phyloP scores from a whole-genome alignment of 2,113 vertebrate genomes.

The Pipra filicauda region DNA sequence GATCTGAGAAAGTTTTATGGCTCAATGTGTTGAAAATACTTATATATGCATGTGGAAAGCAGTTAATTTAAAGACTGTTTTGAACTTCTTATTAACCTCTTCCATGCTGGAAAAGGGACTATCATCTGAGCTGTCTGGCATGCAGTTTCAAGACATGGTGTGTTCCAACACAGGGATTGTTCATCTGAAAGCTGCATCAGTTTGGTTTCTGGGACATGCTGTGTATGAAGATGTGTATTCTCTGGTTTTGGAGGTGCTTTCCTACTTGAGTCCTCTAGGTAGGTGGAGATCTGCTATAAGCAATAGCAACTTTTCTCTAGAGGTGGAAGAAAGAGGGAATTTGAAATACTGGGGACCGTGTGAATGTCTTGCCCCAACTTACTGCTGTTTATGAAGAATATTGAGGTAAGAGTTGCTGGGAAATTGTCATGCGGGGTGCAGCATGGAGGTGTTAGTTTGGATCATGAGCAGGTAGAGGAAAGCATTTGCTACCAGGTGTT shows the following conservation, averaged over 20 bases:
- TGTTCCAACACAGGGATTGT: not conserved
- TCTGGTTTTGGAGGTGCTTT: not conserved
- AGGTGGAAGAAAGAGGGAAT: not conserved
- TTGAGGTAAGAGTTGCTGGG: not conserved
- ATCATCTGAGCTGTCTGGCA: not conserved
- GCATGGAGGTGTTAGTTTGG: not conserved
- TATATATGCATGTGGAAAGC: accelerated
- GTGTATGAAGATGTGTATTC: not conserved
- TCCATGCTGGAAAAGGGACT: not conserved
- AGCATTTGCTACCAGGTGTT: not conserved
- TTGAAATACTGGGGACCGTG: not conserved
- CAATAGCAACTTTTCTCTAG: not conserved
- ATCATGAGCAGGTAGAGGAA: not conserved
- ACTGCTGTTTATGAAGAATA: not conserved
- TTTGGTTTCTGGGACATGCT: not conserved
- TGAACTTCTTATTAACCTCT: not conserved
- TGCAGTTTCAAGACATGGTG: not conserved
- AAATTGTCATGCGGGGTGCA: not conserved
- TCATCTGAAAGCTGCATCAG: not conserved
- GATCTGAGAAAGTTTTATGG: not conserved
- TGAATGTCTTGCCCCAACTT: not conserved
- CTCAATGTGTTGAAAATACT: not conserved
- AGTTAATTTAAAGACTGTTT: not conserved
- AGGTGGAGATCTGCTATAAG: not conserved
- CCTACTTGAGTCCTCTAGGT: not conserved